Base-by-base conservation (phyloP, 2,888 invertebrate genomes). In the Pyrocoelia pectoralis region DNA sequence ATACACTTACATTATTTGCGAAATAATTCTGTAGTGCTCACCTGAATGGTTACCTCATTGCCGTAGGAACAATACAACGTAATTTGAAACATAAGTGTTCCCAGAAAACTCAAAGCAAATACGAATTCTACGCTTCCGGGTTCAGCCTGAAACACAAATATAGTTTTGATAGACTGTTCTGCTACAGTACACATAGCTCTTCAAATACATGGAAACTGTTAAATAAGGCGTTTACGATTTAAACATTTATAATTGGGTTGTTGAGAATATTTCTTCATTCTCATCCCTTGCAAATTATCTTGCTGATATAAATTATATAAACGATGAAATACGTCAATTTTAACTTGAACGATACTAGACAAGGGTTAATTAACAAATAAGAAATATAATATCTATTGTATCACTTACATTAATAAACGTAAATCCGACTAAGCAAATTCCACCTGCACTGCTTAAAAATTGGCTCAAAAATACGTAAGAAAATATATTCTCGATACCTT, bases 401-500 rank as follows among this genome's bases (percentile, higher is more conserved):
- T n/a, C 1, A 65, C 68, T 70, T 66, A 72, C 74, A 48, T 70
- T 63, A 28, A 70, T 62, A 19, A 72, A 56, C 24, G 68, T 70
- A 62, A 75, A 75, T 12, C 74, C 74, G 14, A 69, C 71, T 19
- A 73, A 70, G 54, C 75, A 75, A 61, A 75, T 74, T 5, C 71
- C 71, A 6, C 67, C 61, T 29, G 70, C 69, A 50, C 74, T 75
- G 14, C 69, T 69, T 28, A 73, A 18, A 61, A 70, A 73, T 58
- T 74, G 75, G 2, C 64, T 60, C n/a, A 75, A 57, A 50, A 72
- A 69, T 10, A 69, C 69, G 14, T 67, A 57, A 5, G 69, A 69
- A 59, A 75, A 76, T 1, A 70, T 67, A 5, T 67, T 38, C 61
- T 75, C 73, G 8, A 74, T 66, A 19, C 48, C 46, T 24, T 66